Evolutionary conservation across 2,113 vertebrate genomes (phyloP).

Genomic region (Panthera uncia): DNA sequence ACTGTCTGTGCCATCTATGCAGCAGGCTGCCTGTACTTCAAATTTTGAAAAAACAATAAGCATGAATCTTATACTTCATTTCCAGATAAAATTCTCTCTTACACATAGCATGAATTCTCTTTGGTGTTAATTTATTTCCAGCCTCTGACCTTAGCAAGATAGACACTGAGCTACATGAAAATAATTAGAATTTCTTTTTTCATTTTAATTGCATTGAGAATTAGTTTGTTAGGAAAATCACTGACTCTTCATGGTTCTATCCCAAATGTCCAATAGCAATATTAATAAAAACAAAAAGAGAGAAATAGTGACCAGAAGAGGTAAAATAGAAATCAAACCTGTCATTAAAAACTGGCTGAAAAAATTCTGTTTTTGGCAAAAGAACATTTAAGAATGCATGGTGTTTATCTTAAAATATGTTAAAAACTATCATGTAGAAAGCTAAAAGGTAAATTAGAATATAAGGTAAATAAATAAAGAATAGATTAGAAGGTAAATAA

Average conservation of each 20-base stretch:
- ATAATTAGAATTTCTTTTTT: slow-evolving; percentile 51
- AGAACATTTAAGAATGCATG: slow-evolving; percentile 6
- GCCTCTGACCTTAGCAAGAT: neutral
- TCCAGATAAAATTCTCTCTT: slow-evolving; percentile 1
- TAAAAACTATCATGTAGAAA: neutral
- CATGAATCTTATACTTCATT: neutral
- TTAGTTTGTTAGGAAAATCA: slow-evolving; percentile 44
- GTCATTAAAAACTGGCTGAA: neutral
- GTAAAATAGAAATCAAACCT: slow-evolving; percentile 48
- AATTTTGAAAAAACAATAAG: neutral
- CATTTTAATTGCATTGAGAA: slow-evolving; percentile 64
- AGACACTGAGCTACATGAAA: neutral
- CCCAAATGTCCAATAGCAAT: slow-evolving; percentile 22
- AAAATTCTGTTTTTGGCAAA: slow-evolving; percentile 21
- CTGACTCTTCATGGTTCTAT: neutral
- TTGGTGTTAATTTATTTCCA: slow-evolving; percentile 7
- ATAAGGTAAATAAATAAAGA: slow-evolving; percentile 6
- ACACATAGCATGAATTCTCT: neutral
- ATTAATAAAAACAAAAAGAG: slow-evolving; percentile 20
- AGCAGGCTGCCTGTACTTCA: neutral
- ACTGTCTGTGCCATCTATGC: no score
- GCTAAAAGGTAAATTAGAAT: slow-evolving; percentile 26
- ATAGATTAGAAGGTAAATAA: no score
- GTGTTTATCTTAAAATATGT: neutral
- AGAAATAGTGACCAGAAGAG: neutral